phyloP scores from a whole-genome alignment of 2,888 invertebrate genomes.

The Eubasilissa splendida region DNA sequence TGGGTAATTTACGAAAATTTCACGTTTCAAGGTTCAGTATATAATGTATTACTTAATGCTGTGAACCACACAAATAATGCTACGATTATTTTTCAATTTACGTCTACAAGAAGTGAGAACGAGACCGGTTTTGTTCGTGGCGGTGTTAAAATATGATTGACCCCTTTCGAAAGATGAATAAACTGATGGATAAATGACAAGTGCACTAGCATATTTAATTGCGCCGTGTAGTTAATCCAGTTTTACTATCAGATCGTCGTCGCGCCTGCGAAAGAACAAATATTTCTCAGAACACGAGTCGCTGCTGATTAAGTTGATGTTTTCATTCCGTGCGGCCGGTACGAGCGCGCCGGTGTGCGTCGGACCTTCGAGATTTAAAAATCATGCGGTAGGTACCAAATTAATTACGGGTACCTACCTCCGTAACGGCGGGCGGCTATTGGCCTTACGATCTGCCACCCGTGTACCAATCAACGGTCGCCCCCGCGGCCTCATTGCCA shows the following conservation, averaged over 20 bases:
- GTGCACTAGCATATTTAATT: background rate
- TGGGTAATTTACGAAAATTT: constrained; percentile 6
- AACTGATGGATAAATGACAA: no score
- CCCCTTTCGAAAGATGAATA: no score
- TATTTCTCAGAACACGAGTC: background rate
- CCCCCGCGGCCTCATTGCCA: constrained; percentile 44
- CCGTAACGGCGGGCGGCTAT: constrained; percentile 40
- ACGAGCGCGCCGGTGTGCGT: background rate
- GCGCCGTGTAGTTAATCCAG: background rate
- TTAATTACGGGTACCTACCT: constrained; percentile 49
- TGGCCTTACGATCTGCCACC: constrained; percentile 45
- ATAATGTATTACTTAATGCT: no score
- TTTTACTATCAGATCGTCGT: constrained; percentile 16
- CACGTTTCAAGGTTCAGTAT: no score
- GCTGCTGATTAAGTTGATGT: constrained; percentile 28
- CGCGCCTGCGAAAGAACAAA: constrained; percentile 14
- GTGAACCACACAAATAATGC: no score
- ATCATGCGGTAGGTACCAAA: constrained; percentile 33
- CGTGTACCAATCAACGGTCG: constrained; percentile 49
- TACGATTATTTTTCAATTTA: background rate
- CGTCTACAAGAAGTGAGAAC: background rate
- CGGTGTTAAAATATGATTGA: no score
- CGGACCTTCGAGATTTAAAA: constrained; percentile 35
- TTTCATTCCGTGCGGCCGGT: constrained; percentile 14
- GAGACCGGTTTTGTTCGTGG: no score